Evolutionary conservation across 2,797 vertebrate genomes (phyloP).

Genomic region (Trematomus bernacchii): DNA sequence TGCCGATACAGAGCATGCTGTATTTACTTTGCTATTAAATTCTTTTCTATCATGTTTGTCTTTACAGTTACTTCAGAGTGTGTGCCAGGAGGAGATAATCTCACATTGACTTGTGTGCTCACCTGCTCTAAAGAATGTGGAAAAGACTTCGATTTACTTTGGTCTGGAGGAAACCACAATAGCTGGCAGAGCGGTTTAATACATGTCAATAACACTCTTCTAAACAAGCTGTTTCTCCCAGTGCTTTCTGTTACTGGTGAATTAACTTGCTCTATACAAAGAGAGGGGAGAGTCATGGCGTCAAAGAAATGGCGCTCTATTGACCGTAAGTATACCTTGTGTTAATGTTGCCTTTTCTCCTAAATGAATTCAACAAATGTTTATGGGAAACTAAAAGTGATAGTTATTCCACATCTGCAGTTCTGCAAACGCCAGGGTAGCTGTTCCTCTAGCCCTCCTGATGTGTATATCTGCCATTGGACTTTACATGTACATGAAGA

Average conservation of each 20-base stretch:
- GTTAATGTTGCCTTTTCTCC: background rate
- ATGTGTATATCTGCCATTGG: slow-evolving; percentile 38
- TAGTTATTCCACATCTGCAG: slow-evolving; percentile 30
- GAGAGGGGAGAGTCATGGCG: slow-evolving; percentile 60
- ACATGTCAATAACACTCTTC: slow-evolving; percentile 37
- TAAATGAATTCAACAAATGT: background rate
- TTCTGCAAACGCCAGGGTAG: slow-evolving; percentile 42
- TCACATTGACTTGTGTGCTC: slow-evolving; percentile 71
- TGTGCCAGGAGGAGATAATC: slow-evolving; percentile 26
- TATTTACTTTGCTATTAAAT: background rate
- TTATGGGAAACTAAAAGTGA: background rate
- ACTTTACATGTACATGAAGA: slow-evolving; percentile 55
- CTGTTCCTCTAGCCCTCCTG: slow-evolving; percentile 49
- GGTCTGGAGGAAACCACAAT: slow-evolving; percentile 35
- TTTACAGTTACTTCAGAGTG: slow-evolving; percentile 56
- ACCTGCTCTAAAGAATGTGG: slow-evolving; percentile 66
- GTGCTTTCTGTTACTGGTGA: slow-evolving; percentile 8
- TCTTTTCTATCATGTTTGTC: slow-evolving; percentile 12
- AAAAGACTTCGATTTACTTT: slow-evolving; percentile 63
- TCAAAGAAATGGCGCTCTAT: slow-evolving; percentile 45
- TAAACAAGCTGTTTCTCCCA: slow-evolving; percentile 50
- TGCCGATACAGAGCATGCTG: background rate
- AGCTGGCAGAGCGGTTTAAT: slow-evolving; percentile 22
- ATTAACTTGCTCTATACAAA: slow-evolving; percentile 56
- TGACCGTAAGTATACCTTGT: slow-evolving; percentile 45